Evolutionary conservation across 2,113 vertebrate species (phyloP), one percentile per base, ranked within the genome.

Genomic region (Rhynchomys soricoides): DNA sequence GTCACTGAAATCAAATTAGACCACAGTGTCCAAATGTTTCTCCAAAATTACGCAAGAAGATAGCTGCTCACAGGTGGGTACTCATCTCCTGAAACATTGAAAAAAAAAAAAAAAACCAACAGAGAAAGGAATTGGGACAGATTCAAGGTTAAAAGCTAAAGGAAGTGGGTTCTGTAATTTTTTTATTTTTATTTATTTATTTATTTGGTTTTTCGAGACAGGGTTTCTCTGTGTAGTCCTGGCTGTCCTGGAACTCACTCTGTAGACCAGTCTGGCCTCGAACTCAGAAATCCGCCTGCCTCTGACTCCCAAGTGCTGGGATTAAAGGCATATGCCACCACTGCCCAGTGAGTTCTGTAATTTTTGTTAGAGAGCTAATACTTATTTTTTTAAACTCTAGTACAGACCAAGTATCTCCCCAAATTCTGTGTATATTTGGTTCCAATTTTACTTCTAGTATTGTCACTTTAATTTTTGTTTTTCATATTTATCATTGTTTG

Each of bases 381-480:
- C 83, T 95, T 88, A 71, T 71, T 88, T 79, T 34, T 66, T 16
- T 74, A 73, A 64, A 85, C 26, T 73, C 82, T 15, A 94, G 45
- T 89, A 34, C 52, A 88, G 17, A 9, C 19, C 16, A 19, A 55
- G 6, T 68, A 21, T n/a, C 45, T 74, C 81, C 57, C 71, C 4
- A 57, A 59, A 82, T 59, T 86, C 22, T 19, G 4, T 31, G 37
- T 86, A 75, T 45, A 11, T 74, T 55, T 73, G 16, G 21, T 31
- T n/a, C 26, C 86, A 74, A 4, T 73, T 73, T 55, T 5, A 55
- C 40, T 57, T 19, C 37, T 16, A 24, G 48, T 13, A 21, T 31
- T 40, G 4, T 43, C 26, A 31, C 7, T 74, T 59, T 75, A 8
- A 10, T 43, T 45, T 82, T 59, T 45, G 13, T 43, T 74, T 15